Evolutionary conservation across 2,888 invertebrate genomes (phyloP), one percentile per base, ranked within the genome.

Genomic region (Acleris laterana): DNA sequence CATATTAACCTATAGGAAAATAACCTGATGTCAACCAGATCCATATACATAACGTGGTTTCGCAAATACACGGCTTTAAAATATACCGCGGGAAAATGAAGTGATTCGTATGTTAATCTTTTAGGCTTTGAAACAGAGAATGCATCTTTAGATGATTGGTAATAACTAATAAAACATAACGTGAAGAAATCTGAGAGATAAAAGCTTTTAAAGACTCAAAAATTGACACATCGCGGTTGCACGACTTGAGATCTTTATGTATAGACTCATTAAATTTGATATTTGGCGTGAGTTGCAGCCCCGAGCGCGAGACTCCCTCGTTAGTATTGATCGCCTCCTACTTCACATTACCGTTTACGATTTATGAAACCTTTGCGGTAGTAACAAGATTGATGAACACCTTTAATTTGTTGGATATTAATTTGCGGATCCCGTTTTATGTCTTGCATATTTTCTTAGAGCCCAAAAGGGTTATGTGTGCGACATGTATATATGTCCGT

Each of bases 201-300:
- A 82, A 79, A 79, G 71, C 76, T 82, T 83, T 79, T 74, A 77
- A 81, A 80, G 69, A 67, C 57, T 62, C 68, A 25, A n/a, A 74
- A 73, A 82, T 82, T 83, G 82, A 84, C 83, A 74, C 76, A 77
- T 79, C 73, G 70, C 61, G 62, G 79, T 83, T 78, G 74, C 76
- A 77, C 68, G 78, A 81, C 74, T 76, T 75, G 72, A 77, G 78
- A 82, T 78, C 77, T 84, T 78, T 70, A 74, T 70, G 72, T 75
- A 84, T 81, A 82, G 76, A 77, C 77, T 79, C 71, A 87, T 89
- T 87, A 85, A 63, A 84, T 84, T 84, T 87, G 85, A 80, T 85
- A 78, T 88, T 88, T 87, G 71, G 74, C 72, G 72, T 77, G 72
- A 77, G 70, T 72, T 70, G 63, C 62, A 59, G 74, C 76, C 73